Conservation (phyloP, 2,888 invertebrate genomes). For the Ophioninae sp. region DNA sequence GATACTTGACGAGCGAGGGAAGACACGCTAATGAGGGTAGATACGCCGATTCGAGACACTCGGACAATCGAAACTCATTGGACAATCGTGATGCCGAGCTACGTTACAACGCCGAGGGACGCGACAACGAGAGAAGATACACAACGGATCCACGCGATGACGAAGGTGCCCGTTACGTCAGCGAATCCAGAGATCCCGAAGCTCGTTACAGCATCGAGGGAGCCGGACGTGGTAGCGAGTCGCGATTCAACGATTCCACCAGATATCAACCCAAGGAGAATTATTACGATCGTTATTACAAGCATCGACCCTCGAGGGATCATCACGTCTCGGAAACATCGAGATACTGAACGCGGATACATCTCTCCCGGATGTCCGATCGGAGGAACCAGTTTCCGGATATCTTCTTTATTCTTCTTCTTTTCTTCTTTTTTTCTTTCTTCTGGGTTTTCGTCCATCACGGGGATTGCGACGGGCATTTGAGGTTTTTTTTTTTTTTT, state of each 20-base stretch:
- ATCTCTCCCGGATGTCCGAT: background rate
- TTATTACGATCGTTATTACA: slow-evolving; percentile 80
- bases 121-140: slow-evolving; percentile 70
- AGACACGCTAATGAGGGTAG: slow-evolving; percentile 64
- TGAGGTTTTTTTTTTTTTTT: too few relatives aligned
- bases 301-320: slow-evolving; percentile 78
- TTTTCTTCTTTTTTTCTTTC: background rate
- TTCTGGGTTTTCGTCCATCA: slow-evolving; percentile 1
- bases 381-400: background rate
- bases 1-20: slow-evolving; percentile 68
- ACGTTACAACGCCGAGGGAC: slow-evolving; percentile 69
- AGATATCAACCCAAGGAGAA: slow-evolving; percentile 76
- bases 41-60: slow-evolving; percentile 65
- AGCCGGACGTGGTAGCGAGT: slow-evolving; percentile 52
- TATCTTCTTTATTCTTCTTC: background rate
- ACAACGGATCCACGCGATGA: slow-evolving; percentile 66
- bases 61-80: slow-evolving; percentile 49
- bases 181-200: slow-evolving; percentile 70
- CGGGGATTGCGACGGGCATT: background rate
- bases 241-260: slow-evolving; percentile 66
- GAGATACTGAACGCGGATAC: slow-evolving; percentile 74
- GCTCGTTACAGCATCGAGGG: slow-evolving; percentile 66
- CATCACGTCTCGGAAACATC: slow-evolving; percentile 76
- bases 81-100: slow-evolving; percentile 70
- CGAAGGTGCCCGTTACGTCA: slow-evolving; percentile 68